Conservation (phyloP, 2,113 vertebrate genomes). For the Corythornis cristatus region DNA sequence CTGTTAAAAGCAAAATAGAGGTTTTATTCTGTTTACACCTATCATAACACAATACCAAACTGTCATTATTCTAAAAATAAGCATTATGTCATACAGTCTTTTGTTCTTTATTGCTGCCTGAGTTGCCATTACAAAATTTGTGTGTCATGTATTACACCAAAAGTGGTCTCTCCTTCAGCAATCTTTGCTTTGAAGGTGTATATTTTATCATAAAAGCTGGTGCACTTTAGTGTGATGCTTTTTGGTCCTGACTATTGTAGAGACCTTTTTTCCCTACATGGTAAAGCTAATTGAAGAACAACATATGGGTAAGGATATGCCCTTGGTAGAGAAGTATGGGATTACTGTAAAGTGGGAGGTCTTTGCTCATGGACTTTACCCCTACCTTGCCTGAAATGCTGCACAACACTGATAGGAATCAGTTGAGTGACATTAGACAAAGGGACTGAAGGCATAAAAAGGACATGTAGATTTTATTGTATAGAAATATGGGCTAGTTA, state of each 20-base stretch:
- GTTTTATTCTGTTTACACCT: neutral
- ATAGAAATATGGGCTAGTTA: neutral
- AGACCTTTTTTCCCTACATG: neutral
- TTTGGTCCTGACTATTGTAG: neutral
- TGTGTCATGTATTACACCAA: neutral
- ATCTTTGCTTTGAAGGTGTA: neutral
- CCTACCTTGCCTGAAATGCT: neutral
- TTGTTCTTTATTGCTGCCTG: neutral
- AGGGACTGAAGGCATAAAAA: neutral
- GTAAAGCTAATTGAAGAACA: neutral
- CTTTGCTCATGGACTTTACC: neutral
- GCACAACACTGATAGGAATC: neutral
- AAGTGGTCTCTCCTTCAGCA: neutral
- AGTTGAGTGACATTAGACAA: neutral
- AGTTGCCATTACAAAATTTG: neutral
- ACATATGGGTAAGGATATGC: neutral
- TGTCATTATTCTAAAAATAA: slow-evolving; percentile 10
- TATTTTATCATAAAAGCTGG: neutral
- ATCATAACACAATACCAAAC: neutral
- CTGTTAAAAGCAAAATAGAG: neutral
- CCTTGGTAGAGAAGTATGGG: neutral
- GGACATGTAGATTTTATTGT: neutral
- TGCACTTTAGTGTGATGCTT: neutral
- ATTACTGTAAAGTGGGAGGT: neutral
- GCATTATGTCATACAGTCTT: neutral